Evolutionary conservation across 1,140 invertebrate species (phyloP).

Genomic region (Probaryconus sp.): DNA sequence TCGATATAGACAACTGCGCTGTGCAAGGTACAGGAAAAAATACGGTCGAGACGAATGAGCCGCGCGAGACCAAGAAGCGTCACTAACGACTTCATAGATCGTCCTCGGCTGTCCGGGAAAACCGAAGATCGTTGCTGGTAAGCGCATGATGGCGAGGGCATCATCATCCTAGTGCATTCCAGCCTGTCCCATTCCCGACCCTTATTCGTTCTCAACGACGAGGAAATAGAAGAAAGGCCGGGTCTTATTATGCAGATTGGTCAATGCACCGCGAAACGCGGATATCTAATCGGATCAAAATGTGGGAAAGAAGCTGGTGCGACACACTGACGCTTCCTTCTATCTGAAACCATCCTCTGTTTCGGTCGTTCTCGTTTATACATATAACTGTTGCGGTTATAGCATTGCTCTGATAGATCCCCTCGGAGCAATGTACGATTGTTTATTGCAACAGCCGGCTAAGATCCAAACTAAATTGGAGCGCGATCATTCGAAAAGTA

Average conservation of each 20-base stretch:
- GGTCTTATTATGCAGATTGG: constrained; percentile 66
- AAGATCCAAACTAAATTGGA: constrained; percentile 63
- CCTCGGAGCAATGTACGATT: constrained; percentile 49
- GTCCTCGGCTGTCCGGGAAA: constrained; percentile 48
- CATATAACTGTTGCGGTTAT: constrained; percentile 45
- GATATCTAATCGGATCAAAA: constrained; percentile 68
- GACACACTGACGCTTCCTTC: constrained; percentile 42
- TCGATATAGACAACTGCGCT: constrained; percentile 34
- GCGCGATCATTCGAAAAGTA: constrained; percentile 28
- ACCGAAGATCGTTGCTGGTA: constrained; percentile 44
- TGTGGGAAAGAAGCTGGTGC: constrained; percentile 63
- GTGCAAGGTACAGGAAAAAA: constrained; percentile 29
- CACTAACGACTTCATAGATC: constrained; percentile 74
- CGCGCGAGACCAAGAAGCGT: constrained; percentile 69
- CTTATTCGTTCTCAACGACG: constrained; percentile 52
- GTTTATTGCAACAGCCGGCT: constrained; percentile 59
- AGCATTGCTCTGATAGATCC: constrained; percentile 1
- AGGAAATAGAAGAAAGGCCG: constrained; percentile 57
- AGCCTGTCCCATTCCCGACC: constrained; percentile 54
- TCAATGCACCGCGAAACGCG: constrained; percentile 53
- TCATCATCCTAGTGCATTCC: constrained; percentile 50
- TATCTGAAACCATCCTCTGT: constrained; percentile 10
- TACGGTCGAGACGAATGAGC: constrained; percentile 60
- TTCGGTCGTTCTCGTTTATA: constrained; percentile 22
- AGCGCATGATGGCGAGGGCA: constrained; percentile 40